Evolutionary conservation across 2,797 vertebrate species (phyloP).

Genomic region (Alectoris magna): DNA sequence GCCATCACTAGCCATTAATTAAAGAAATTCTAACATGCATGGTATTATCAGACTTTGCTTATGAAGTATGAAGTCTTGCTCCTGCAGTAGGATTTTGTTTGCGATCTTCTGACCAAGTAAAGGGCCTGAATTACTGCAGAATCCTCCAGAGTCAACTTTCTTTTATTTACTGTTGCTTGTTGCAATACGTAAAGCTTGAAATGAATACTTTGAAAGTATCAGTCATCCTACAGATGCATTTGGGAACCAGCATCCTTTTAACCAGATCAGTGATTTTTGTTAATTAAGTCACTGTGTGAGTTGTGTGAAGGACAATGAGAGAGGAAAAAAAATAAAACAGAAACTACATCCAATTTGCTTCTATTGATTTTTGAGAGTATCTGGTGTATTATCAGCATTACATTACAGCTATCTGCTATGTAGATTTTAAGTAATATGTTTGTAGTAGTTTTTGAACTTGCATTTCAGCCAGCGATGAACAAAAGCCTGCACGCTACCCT

Average conservation of each 20-base stretch:
- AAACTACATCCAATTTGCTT: not conserved
- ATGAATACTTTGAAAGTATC: not conserved
- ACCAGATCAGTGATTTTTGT: not conserved
- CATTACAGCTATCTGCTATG: not conserved
- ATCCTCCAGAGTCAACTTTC: not conserved
- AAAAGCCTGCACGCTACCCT: too few relatives aligned
- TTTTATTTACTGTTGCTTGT: not conserved
- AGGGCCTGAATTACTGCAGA: not conserved
- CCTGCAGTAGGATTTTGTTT: not conserved
- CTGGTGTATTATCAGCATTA: not conserved
- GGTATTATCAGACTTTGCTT: fast-evolving
- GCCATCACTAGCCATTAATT: not conserved
- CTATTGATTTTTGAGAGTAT: not conserved
- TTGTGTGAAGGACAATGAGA: not conserved
- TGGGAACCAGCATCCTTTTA: not conserved
- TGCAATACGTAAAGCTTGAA: not conserved
- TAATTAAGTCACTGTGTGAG: not conserved
- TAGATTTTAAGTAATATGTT: not conserved
- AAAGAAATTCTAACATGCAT: not conserved
- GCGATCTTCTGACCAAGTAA: not conserved
- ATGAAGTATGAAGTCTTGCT: not conserved
- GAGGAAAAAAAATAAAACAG: not conserved
- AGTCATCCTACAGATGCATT: not conserved
- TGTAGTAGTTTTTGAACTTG: not conserved
- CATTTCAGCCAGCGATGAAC: too few relatives aligned